Conservation (phyloP, 2,113 vertebrate genomes). For the Mugil cephalus region DNA sequence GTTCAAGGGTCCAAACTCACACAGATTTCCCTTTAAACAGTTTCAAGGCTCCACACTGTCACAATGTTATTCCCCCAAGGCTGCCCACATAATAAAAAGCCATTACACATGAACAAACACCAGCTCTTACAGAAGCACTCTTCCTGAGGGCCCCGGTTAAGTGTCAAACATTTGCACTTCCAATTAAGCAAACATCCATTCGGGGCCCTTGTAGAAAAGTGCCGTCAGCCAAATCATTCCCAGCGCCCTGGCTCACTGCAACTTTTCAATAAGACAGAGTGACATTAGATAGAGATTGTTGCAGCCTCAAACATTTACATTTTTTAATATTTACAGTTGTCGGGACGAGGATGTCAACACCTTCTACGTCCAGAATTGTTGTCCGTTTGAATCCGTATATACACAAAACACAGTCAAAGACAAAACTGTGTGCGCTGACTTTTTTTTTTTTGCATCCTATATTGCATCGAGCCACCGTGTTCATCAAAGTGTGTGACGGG, state of each 20-base stretch:
- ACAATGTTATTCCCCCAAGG: neutral
- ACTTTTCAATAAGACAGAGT: conserved; percentile 30
- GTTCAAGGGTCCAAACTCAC: no score
- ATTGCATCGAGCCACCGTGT: conserved; percentile 18
- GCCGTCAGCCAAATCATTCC: conserved; percentile 11
- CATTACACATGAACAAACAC: conserved; percentile 1
- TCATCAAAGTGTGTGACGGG: conserved; percentile 4
- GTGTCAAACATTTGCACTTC: conserved; percentile 2
- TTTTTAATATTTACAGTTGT: conserved; percentile 76
- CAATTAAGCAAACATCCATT: conserved; percentile 33
- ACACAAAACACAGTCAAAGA: conserved; percentile 49
- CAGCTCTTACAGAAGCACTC: conserved; percentile 2
- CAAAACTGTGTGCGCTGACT: conserved; percentile 8
- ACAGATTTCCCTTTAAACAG: neutral
- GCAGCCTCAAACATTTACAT: conserved; percentile 72
- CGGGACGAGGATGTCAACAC: conserved; percentile 61
- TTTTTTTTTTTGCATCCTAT: neutral
- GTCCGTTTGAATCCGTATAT: conserved; percentile 47
- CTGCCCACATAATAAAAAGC: conserved; percentile 6
- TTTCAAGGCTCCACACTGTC: conserved; percentile 2
- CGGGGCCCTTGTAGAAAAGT: conserved; percentile 18
- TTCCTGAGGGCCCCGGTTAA: conserved; percentile 13
- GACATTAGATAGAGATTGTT: conserved; percentile 43
- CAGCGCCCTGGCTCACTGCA: neutral
- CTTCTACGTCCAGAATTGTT: conserved; percentile 34